These are phyloP conservation scores for Bovichtus variegatus DNA, from an alignment of 2,797 vertebrate genomes.

Conservation along the genomic window DNA sequence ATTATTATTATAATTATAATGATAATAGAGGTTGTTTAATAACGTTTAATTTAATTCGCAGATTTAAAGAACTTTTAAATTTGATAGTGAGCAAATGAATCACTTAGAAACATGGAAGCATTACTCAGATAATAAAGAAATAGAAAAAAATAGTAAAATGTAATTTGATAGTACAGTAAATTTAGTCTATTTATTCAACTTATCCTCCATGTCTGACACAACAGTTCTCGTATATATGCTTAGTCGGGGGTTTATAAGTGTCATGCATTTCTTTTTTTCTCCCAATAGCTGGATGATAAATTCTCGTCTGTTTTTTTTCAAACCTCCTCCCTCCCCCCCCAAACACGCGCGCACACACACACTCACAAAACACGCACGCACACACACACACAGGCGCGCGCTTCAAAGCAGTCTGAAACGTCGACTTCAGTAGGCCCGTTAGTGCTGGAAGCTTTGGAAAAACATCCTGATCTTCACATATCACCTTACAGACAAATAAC, in stretches of 20 bases:
- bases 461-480: conserved; percentile 15
- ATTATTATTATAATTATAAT: conserved; percentile 11
- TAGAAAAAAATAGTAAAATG: neutral
- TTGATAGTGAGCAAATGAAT: neutral
- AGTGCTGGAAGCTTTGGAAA: conserved; percentile 21
- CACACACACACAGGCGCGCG: neutral
- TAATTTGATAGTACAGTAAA: neutral
- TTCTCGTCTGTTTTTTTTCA: conserved; percentile 11
- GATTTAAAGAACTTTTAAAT: neutral
- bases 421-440: conserved; percentile 39
- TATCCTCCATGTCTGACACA: neutral
- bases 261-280: conserved; percentile 19
- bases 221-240: neutral
- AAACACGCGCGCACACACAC: conserved; percentile 12
- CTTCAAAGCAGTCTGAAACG: conserved; percentile 24
- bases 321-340: conserved; percentile 31
- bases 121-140: neutral
- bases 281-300: conserved; percentile 48
- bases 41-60: neutral
- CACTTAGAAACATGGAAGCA: neutral
- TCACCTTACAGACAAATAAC: conserved; percentile 27
- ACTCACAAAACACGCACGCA: conserved; percentile 15
- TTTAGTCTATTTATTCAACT: neutral
- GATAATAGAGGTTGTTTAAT: neutral
- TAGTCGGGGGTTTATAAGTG: conserved; percentile 16